Conservation (phyloP, 2,797 vertebrate species). For the Spinus olivaceus region DNA sequence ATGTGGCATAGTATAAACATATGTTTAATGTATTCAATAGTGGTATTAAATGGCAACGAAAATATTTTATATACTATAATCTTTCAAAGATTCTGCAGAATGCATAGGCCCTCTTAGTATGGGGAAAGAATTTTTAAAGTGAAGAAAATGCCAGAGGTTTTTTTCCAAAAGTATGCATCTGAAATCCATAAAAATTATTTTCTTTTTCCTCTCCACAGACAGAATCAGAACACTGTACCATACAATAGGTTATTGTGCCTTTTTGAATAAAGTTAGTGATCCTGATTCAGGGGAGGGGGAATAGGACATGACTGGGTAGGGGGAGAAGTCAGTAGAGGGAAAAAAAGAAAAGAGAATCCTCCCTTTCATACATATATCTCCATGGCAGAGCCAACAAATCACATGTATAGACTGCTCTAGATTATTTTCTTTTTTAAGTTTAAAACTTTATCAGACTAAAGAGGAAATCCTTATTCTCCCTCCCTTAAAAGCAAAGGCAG, state of each 20-base stretch:
- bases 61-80: conserved; percentile 32
- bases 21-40: conserved; percentile 16
- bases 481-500: conserved; percentile 58
- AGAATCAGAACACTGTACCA: conserved; percentile 67
- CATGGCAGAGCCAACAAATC: conserved; percentile 50
- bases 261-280: conserved; percentile 62
- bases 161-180: conserved; percentile 19
- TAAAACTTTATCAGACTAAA: conserved; percentile 63
- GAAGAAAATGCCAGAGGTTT: conserved; percentile 59
- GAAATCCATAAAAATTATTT: conserved; percentile 54
- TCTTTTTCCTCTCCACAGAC: conserved; percentile 56
- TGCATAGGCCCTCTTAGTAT: background rate
- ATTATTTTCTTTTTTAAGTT: conserved; percentile 2
- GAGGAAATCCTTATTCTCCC: conserved; percentile 42
- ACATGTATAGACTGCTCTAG: conserved; percentile 54
- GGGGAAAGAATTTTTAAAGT: conserved; percentile 55
- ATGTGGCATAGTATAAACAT: conserved; percentile 13
- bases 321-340: background rate
- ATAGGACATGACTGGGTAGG: background rate
- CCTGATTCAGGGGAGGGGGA: conserved; percentile 6
- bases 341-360: conserved; percentile 38
- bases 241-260: conserved; percentile 66
- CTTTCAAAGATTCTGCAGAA: conserved; percentile 41
- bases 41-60: conserved; percentile 42
- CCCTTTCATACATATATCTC: conserved; percentile 47